Percentiles rank a stretch among this genome's conserved stretches.
phyloP scores from a whole-genome alignment of 2,797 vertebrate species.

The Schizopygopsis pylzovi region DNA sequence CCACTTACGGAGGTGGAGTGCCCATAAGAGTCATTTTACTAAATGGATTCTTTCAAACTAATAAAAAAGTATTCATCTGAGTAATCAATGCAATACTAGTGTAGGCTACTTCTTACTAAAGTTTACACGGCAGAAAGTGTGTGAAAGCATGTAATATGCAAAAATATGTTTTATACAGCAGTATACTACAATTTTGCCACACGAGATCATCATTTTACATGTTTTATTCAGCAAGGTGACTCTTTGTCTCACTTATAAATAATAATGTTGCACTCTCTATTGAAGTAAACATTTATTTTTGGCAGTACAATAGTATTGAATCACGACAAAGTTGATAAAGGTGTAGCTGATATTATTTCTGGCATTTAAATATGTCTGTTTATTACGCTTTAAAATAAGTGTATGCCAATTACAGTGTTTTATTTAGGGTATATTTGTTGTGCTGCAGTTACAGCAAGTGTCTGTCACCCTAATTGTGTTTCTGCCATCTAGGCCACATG shows the following conservation, averaged over 20 bases:
- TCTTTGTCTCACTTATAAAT: neutral
- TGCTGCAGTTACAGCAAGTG: slow-evolving; percentile 8
- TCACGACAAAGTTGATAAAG: neutral
- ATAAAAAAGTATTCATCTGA: neutral
- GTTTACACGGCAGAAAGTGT: neutral
- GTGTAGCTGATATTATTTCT: neutral
- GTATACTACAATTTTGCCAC: neutral
- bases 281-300: neutral
- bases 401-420: neutral
- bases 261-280: neutral
- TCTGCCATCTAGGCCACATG: slow-evolving; percentile 25
- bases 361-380: neutral
- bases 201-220: slow-evolving; percentile 14
- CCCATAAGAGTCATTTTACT: neutral
- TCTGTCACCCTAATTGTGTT: slow-evolving; percentile 29
- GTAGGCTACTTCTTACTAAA: neutral
- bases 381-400: neutral
- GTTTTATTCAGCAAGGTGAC: neutral
- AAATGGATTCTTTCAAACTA: slow-evolving; percentile 1
- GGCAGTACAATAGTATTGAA: neutral
- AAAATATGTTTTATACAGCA: neutral
- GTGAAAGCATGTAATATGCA: neutral
- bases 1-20: neutral
- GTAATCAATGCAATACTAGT: neutral
- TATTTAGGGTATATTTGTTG: slow-evolving; percentile 10